Base-by-base conservation (phyloP, 1,140 invertebrate species). In the Pissodes strobi region DNA sequence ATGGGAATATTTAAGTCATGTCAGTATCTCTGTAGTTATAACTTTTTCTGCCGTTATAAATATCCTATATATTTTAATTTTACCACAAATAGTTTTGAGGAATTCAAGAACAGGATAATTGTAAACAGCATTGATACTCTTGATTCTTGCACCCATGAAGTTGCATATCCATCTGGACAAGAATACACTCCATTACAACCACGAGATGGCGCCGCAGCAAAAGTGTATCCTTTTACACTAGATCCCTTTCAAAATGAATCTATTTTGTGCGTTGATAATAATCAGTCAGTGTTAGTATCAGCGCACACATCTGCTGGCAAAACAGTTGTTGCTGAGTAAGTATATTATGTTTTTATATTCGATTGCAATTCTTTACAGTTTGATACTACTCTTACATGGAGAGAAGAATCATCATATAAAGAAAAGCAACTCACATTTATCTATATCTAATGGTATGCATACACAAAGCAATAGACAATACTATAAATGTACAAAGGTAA, bases 301-400 rank as follows among this genome's bases (percentile, higher is more conserved):
- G 97, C 98, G 21, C 98, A 99, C 78, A 99, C 98, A 3, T 99
- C 97, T 12, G 97, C 98, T 63, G 98, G 98, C 45, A 99, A 99
- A 87, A 99, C 97, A 48, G 97, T 99, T 17, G 95, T 98, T 30
- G 97, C 96, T 25, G 94, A 98, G 91, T 98, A 88, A 86, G 91
- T 88, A 74, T 69, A 34, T 58, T 52, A n/a, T n/a, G n/a, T n/a
- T n/a, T n/a, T n/a, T n/a, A n/a, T n/a, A n/a, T n/a, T n/a, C n/a
- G n/a, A n/a, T n/a, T n/a, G n/a, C n/a, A n/a, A n/a, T n/a, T n/a
- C n/a, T n/a, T n/a, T n/a, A n/a, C n/a, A n/a, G n/a, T n/a, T n/a
- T n/a, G n/a, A n/a, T n/a, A n/a, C n/a, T n/a, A n/a, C n/a, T n/a
- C n/a, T n/a, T n/a, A n/a, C n/a, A n/a, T n/a, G n/a, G n/a, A n/a